Conservation (phyloP, 2,113 vertebrate species). For the Eidolon helvum region DNA sequence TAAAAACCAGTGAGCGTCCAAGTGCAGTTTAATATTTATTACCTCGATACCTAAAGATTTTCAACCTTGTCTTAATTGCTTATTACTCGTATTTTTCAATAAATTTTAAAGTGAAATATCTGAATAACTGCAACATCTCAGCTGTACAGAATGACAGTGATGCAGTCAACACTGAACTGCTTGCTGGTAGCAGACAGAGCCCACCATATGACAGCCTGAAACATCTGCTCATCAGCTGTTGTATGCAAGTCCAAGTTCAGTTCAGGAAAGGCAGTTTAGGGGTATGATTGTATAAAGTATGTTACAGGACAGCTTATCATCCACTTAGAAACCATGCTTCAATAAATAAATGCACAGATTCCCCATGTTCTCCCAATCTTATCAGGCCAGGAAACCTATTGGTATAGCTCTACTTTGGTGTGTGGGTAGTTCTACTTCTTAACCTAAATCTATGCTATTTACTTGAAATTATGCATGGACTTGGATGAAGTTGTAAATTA, state of each 20-base stretch:
- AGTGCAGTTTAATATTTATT: background rate
- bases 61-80: background rate
- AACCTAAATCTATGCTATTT: background rate
- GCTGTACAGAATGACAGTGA: background rate
- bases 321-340: background rate
- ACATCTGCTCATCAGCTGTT: background rate
- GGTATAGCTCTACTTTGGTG: background rate
- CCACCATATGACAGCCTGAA: background rate
- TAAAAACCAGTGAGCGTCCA: background rate
- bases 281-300: background rate
- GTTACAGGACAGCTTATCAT: background rate
- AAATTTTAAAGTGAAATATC: background rate
- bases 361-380: background rate
- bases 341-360: background rate
- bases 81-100: background rate
- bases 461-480: background rate
- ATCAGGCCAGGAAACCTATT: background rate
- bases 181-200: background rate
- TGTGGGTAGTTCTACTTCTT: background rate
- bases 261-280: background rate
- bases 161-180: background rate
- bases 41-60: background rate
- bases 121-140: background rate
- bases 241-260: background rate
- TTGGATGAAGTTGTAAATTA: background rate